A percentile compares a stretch with the other conserved stretches of the same genome.
Evolutionary conservation across 92 coral and sea anemone species (phyloP).

Genomic region (Zoanthus solanderi): DNA sequence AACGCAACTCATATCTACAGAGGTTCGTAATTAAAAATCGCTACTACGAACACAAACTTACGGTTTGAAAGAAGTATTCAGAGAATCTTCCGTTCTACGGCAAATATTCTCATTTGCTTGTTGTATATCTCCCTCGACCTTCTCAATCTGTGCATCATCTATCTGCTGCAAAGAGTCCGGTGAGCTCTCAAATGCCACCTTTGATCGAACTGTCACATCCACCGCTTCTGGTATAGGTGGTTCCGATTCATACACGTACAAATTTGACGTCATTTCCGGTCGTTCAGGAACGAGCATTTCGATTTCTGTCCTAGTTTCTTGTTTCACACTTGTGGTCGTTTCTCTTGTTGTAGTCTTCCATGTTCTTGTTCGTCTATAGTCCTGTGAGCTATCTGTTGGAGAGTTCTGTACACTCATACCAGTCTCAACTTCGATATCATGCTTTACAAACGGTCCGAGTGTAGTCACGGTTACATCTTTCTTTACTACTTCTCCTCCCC

Average conservation of each 20-base stretch:
- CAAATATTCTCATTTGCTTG: conserved; percentile 91
- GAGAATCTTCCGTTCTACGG: conserved; percentile 84
- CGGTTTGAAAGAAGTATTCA: conserved; percentile 70
- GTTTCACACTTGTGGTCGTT: conserved; percentile 93
- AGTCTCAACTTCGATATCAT: conserved; percentile 94
- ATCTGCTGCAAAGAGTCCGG: conserved; percentile 75
- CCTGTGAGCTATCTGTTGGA: conserved; percentile 74
- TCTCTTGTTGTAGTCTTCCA: conserved; percentile 97
- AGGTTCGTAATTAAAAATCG: no score
- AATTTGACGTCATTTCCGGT: conserved; percentile 83
- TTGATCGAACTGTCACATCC: conserved; percentile 77
- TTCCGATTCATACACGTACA: conserved; percentile 69
- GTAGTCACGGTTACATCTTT: conserved; percentile 89
- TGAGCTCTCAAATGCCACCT: conserved; percentile 72
- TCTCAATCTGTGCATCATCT: conserved; percentile 60
- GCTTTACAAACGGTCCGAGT: conserved; percentile 87
- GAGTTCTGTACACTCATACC: conserved; percentile 85
- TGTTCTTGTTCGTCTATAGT: conserved; percentile 81
- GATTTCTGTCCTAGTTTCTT: conserved; percentile 92
- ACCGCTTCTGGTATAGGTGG: conserved; percentile 59
- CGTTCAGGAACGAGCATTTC: conserved; percentile 89
- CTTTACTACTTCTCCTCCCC: conserved; percentile 90
- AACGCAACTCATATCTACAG: no score
- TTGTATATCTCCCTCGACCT: conserved; percentile 81
- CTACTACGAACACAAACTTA: conserved; percentile 45